Percentiles rank a stretch among this genome's conserved stretches.
These are phyloP conservation scores for Phyllotis vaccarum DNA, from an alignment of 2,797 vertebrate genomes.

Conservation along the genomic window DNA sequence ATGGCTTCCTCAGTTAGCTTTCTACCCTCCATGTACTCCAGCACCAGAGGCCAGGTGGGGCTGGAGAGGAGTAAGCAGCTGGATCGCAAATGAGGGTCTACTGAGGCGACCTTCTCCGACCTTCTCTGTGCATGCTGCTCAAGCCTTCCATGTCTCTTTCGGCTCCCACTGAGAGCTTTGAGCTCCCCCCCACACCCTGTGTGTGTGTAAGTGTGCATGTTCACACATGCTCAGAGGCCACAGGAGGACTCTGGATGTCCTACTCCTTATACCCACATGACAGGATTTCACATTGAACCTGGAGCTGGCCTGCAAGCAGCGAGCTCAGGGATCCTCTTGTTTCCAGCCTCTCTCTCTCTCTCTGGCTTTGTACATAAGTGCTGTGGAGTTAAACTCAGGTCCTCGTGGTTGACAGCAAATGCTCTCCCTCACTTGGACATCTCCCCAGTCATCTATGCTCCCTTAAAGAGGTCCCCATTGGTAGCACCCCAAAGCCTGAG, in stretches of 20 bases:
- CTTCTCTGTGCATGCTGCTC: too few species aligned
- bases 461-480: not conserved
- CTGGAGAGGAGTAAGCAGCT: not conserved
- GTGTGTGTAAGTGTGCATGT: not conserved
- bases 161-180: not conserved
- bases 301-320: not conserved
- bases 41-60: not conserved
- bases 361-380: not conserved
- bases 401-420: not conserved
- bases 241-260: not conserved
- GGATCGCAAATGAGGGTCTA: not conserved
- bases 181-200: too few species aligned
- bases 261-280: not conserved
- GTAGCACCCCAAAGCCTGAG: not conserved
- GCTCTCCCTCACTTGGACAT: not conserved
- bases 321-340: not conserved
- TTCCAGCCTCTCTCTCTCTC: not conserved
- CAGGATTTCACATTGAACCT: not conserved
- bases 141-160: not conserved
- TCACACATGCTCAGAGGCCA: not conserved
- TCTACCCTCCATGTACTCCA: not conserved
- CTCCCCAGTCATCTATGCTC: not conserved
- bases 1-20: not conserved
- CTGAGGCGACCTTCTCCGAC: not conserved
- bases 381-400: not conserved